Evolutionary conservation across 2,888 invertebrate species (phyloP).

Genomic region (Macropis europaea): DNA sequence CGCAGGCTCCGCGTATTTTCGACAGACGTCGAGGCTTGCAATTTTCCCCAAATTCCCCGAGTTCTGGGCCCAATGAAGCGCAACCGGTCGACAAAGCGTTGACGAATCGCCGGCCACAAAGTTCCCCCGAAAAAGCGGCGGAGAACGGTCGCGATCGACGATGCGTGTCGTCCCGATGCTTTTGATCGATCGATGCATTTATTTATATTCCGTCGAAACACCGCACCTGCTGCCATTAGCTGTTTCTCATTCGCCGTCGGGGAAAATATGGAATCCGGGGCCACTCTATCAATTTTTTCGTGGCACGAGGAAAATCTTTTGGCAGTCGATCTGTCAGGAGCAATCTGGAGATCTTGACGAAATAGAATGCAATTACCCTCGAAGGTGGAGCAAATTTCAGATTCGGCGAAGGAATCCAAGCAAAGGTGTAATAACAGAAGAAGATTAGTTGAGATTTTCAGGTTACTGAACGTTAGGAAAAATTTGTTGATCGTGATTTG

Average conservation of each 20-base stretch:
- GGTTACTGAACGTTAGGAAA: too few species aligned
- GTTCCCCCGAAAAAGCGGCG: neutral
- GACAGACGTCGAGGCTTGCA: too few species aligned
- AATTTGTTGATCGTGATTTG: too few species aligned
- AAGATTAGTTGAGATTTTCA: too few species aligned
- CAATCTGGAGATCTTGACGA: conserved; percentile 27
- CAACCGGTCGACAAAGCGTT: conserved; percentile 36
- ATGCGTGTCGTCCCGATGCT: conserved; percentile 64
- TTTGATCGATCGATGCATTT: conserved; percentile 72
- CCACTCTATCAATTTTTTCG: conserved; percentile 63
- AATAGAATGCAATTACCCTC: conserved; percentile 29
- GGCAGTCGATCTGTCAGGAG: conserved; percentile 49
- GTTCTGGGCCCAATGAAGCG: conserved; percentile 15
- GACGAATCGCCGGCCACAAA: conserved; percentile 30
- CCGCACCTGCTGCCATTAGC: conserved; percentile 68
- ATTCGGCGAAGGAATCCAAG: too few species aligned
- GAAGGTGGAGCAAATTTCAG: too few species aligned
- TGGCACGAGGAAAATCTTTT: conserved; percentile 48
- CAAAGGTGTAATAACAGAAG: too few species aligned
- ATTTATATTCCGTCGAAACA: conserved; percentile 69
- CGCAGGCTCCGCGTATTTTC: too few species aligned
- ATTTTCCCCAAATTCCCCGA: conserved; percentile 12
- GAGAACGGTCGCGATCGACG: conserved; percentile 45
- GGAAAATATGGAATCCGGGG: conserved; percentile 53
- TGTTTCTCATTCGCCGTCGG: conserved; percentile 53